These are phyloP conservation scores for Sebastes kiyomatsui DNA, from an alignment of 2,797 vertebrate species.

Conservation along the genomic window DNA sequence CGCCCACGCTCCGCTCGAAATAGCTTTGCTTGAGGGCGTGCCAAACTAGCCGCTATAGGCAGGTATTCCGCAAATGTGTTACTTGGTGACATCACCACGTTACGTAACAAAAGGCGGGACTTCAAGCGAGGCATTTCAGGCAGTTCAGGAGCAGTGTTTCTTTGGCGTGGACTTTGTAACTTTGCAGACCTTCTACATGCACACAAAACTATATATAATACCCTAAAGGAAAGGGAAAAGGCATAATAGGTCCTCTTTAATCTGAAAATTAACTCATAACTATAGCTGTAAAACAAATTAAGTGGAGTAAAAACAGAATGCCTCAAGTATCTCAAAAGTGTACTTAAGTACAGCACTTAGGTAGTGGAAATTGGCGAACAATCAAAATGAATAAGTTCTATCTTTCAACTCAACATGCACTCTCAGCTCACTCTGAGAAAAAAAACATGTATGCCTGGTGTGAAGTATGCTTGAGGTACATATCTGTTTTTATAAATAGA, in stretches of 20 bases:
- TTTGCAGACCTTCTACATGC: too few species aligned
- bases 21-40: too few species aligned
- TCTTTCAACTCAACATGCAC: not conserved
- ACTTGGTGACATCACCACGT: too few species aligned
- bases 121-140: too few species aligned
- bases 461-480: not conserved
- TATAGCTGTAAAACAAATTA: not conserved
- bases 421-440: not conserved
- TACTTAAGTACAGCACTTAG: not conserved
- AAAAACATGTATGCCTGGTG: not conserved
- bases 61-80: too few species aligned
- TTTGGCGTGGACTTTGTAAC: too few species aligned
- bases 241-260: not conserved
- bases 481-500: not conserved
- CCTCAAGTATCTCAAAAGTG: not conserved
- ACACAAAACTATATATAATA: too few species aligned
- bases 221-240: rapidly evolving
- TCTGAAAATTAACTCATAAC: rapidly evolving
- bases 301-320: not conserved
- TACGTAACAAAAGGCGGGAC: too few species aligned
- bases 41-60: too few species aligned
- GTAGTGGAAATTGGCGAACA: not conserved
- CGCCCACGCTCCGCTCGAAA: rapidly evolving
- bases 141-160: too few species aligned
- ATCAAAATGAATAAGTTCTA: not conserved